Evolutionary conservation across 2,797 vertebrate genomes (phyloP).

Genomic region (Phalanger gymnotis): DNA sequence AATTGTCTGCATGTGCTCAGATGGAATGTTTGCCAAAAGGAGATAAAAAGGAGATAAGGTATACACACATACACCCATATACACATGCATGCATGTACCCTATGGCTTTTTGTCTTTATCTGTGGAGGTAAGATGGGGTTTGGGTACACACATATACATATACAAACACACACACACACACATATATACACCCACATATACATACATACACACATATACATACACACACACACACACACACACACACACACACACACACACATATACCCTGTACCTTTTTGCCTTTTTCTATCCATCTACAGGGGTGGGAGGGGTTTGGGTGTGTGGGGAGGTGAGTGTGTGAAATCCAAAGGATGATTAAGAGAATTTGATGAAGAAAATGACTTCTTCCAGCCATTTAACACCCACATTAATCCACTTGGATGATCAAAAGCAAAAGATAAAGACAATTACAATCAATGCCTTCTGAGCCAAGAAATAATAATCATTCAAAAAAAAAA

Average conservation of each 20-base stretch:
- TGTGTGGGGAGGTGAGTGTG: conserved; percentile 63
- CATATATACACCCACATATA: no score
- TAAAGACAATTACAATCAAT: conserved; percentile 84
- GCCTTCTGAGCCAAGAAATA: conserved; percentile 81
- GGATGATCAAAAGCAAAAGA: conserved; percentile 82
- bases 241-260: not conserved
- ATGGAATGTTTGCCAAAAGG: conserved; percentile 62
- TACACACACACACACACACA: no score
- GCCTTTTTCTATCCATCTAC: not conserved
- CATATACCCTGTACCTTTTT: not conserved
- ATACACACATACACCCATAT: not conserved
- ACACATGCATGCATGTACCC: not conserved
- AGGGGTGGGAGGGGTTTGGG: not conserved
- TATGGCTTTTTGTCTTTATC: not conserved
- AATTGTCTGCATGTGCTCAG: conserved; percentile 49
- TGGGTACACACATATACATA: not conserved
- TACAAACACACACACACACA: not conserved
- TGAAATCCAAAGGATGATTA: conserved; percentile 78
- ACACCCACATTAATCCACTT: conserved; percentile 84
- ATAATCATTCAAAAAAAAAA: conserved; percentile 70
- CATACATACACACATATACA: not conserved
- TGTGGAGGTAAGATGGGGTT: not conserved
- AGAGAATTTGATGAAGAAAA: conserved; percentile 79
- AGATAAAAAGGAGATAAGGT: conserved; percentile 50
- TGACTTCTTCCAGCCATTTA: conserved; percentile 76